Conservation (phyloP, 1,140 invertebrate species). For the Microplitis mediator region DNA sequence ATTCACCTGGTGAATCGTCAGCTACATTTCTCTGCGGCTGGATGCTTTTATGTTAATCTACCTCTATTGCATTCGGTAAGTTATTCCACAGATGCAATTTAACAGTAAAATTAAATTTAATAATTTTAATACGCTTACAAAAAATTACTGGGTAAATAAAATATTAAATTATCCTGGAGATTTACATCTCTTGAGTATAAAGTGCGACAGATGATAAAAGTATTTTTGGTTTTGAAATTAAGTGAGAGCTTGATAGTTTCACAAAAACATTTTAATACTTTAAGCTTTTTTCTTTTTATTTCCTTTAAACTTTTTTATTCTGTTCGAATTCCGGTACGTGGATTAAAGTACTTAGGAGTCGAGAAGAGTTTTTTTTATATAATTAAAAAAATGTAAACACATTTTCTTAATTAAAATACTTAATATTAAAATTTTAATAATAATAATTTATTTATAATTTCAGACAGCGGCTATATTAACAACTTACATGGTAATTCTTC, state of each 20-base stretch:
- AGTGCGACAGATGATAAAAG: background rate
- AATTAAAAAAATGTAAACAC: background rate
- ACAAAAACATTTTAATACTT: background rate
- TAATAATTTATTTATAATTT: background rate
- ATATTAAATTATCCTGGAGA: background rate
- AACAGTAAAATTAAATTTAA: background rate
- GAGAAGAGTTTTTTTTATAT: too few relatives aligned
- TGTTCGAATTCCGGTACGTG: too few relatives aligned
- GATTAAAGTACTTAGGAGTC: too few relatives aligned
- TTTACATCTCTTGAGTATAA: background rate
- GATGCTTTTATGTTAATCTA: conserved; percentile 53
- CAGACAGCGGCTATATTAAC: conserved; percentile 46
- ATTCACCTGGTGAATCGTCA: conserved; percentile 49
- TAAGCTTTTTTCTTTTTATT: conserved; percentile 24
- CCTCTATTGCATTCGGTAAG: conserved; percentile 53
- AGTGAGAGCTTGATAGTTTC: background rate
- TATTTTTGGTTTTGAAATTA: too few relatives aligned
- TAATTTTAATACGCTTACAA: background rate
- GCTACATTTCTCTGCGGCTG: conserved; percentile 52
- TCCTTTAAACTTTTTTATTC: conserved; percentile 14
- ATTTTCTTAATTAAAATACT: background rate
- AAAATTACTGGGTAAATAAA: background rate
- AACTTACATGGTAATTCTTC: conserved; percentile 54
- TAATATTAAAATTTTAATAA: background rate
- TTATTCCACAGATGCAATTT: background rate